Evolutionary conservation across 2,797 vertebrate genomes (phyloP).

Genomic region (Pangasius krempfi): DNA sequence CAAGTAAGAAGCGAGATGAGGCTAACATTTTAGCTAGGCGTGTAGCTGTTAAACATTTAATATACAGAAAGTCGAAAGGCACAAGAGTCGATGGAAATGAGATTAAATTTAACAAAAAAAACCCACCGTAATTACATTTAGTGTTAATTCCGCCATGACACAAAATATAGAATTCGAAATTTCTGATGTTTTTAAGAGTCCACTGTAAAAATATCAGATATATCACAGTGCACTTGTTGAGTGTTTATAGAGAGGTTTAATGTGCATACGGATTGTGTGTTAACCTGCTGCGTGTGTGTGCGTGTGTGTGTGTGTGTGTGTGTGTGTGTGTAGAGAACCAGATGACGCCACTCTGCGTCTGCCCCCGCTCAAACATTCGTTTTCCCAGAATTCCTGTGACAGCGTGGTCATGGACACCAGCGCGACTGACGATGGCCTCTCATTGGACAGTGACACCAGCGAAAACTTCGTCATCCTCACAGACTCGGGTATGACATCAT

Average conservation of each 20-base stretch:
- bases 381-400: slow-evolving; percentile 92
- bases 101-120: not conserved
- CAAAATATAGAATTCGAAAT: not conserved
- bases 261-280: not conserved
- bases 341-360: slow-evolving; percentile 77
- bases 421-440: slow-evolving; percentile 87
- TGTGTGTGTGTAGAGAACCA: slow-evolving; percentile 74
- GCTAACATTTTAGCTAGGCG: not conserved
- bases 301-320: slow-evolving; percentile 11
- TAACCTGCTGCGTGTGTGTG: not conserved
- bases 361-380: slow-evolving; percentile 84
- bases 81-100: not conserved
- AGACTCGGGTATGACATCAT: slow-evolving; percentile 73
- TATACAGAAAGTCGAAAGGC: not conserved
- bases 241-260: not conserved
- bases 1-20: slow-evolving; percentile 65
- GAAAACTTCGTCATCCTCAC: slow-evolving; percentile 87
- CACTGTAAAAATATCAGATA: not conserved
- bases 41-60: not conserved
- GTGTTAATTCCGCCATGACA: not conserved
- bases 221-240: not conserved
- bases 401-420: slow-evolving; percentile 86
- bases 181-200: not conserved
- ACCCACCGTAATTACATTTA: not conserved
- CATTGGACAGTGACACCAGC: slow-evolving; percentile 88